Percentiles rank a stretch among this genome's conserved stretches.
These are phyloP conservation scores for Cebus imitator DNA, from an alignment of 2,113 vertebrate genomes.

Conservation along the genomic window DNA sequence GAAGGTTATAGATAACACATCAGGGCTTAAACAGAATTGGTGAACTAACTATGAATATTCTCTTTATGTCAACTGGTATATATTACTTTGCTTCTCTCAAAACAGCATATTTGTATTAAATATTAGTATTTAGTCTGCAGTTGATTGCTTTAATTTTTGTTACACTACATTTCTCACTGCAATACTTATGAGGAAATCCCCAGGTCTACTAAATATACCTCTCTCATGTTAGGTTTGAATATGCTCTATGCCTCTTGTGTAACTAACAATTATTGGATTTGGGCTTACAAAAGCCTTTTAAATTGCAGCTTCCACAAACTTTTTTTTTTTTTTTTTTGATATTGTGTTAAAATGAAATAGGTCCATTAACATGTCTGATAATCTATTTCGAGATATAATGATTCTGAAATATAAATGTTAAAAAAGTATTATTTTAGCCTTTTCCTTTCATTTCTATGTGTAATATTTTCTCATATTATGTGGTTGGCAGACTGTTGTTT, in stretches of 20 bases:
- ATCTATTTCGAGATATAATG: neutral
- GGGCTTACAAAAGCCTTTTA: neutral
- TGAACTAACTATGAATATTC: slow-evolving; percentile 35
- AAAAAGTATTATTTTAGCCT: neutral
- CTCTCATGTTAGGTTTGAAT: neutral
- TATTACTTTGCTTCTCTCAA: slow-evolving; percentile 17
- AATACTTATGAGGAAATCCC: slow-evolving; percentile 37
- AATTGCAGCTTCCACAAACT: neutral
- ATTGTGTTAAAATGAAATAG: slow-evolving; percentile 52
- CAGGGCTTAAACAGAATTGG: slow-evolving; percentile 18
- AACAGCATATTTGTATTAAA: neutral
- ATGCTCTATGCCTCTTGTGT: neutral
- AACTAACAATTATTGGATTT: slow-evolving; percentile 35
- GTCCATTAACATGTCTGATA: slow-evolving; percentile 10
- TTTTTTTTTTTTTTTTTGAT: neutral
- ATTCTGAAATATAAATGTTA: slow-evolving; percentile 42
- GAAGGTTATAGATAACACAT: slow-evolving; percentile 34
- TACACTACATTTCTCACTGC: neutral
- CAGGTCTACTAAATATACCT: neutral
- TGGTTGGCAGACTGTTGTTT: slow-evolving; percentile 36
- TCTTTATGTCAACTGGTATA: neutral
- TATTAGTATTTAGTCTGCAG: slow-evolving; percentile 25
- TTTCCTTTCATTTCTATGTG: neutral
- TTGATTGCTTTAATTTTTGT: slow-evolving; percentile 48
- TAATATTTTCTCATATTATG: slow-evolving; percentile 43